Base-by-base conservation (phyloP, 2,888 invertebrate genomes). In the Latheticus oryzae region DNA sequence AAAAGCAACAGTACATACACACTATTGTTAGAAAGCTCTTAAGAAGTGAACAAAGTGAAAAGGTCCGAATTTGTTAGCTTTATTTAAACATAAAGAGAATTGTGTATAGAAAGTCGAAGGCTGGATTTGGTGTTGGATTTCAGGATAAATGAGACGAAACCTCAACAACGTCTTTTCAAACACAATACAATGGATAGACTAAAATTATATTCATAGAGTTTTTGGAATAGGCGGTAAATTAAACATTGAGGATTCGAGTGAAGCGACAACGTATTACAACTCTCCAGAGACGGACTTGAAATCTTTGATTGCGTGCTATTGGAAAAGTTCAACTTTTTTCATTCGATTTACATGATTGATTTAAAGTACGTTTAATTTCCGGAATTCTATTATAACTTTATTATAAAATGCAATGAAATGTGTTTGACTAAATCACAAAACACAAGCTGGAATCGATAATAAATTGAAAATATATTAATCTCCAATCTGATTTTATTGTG, bases 1-100 rank as follows among this genome's bases (percentile, higher is more conserved):
- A 52, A 52, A 52, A 42, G 52, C 42, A 52, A 52, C 42, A 33
- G 52, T 52, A 52, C 21, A 23, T 33, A 11, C n/a, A n/a, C n/a
- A n/a, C 33, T 30, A 52, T 40, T 52, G 52, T 52, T 24, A 24
- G 19, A 40, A 17, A 30, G 42, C 24, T 16, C 30, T 40, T 52
- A 52, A 52, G 52, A 52, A 40, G 52, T 42, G 51, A 52, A 52
- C 51, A 40, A 28, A 40, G 40, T 52, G 52, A 52, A 42, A 33
- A 15, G 52, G 38, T 9, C 11, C 52, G 52, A 52, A 52, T 52
- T 52, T 52, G 52, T 52, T 52, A 33, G 42, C 52, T 52, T 52
- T 52, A 52, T 52, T 52, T 52, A 42, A 42, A 42, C 52, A 52
- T 52, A 52, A 52, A 52, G 52, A 52, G 42, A 52, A 52, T 52